phyloP scores from a whole-genome alignment of 1,140 invertebrate genomes.

The Euwallacea fornicatus region DNA sequence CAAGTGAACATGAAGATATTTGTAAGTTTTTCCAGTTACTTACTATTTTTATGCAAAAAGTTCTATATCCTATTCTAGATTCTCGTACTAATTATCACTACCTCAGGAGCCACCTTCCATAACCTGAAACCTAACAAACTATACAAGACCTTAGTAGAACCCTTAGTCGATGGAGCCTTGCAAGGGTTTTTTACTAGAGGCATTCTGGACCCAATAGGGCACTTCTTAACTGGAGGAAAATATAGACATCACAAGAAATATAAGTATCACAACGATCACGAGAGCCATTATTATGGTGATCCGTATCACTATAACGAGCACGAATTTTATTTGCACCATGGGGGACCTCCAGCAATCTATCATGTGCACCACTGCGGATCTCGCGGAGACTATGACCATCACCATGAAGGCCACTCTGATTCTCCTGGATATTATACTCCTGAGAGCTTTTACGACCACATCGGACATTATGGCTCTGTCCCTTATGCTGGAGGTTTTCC shows the following conservation, averaged over 20 bases:
- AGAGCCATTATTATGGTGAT: neutral
- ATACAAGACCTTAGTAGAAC: constrained; percentile 21
- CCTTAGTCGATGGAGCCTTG: constrained; percentile 12
- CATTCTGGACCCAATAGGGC: constrained; percentile 14
- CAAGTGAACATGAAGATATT: too few relatives aligned
- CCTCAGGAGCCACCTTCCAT: constrained; percentile 16
- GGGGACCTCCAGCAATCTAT: neutral
- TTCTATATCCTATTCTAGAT: neutral
- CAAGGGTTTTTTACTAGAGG: constrained; percentile 6
- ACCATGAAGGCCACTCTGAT: neutral
- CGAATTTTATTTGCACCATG: neutral
- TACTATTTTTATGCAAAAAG: too few relatives aligned
- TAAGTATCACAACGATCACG: neutral
- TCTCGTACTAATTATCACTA: neutral
- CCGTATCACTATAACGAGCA: neutral
- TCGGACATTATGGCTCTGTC: neutral
- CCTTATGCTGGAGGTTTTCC: neutral
- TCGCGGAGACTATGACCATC: neutral
- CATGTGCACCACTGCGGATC: too few relatives aligned
- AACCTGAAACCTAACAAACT: constrained; percentile 15
- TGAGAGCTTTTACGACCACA: neutral
- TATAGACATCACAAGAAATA: neutral
- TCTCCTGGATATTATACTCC: neutral
- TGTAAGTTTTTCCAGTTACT: too few relatives aligned
- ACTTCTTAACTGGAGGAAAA: constrained; percentile 3